phyloP scores from a whole-genome alignment of 2,797 vertebrate species.

The Lagodon rhomboides region DNA sequence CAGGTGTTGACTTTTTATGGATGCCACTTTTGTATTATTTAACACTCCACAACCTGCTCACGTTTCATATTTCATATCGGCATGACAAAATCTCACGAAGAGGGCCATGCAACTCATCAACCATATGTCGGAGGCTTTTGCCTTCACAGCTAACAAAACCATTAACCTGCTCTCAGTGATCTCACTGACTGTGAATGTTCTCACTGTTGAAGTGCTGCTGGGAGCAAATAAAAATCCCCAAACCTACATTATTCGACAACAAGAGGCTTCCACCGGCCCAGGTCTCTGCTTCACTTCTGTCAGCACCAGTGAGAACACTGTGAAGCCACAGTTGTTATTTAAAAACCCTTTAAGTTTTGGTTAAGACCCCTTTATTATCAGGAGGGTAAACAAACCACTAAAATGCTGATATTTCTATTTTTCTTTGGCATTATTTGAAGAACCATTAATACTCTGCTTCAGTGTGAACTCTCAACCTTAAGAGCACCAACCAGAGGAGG shows the following conservation, averaged over 20 bases:
- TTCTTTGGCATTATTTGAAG: not conserved
- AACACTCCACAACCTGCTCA: not conserved
- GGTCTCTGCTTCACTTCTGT: conserved; percentile 38
- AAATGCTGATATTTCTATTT: not conserved
- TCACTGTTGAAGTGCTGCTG: conserved; percentile 39
- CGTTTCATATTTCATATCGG: conserved; percentile 11
- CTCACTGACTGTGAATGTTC: conserved; percentile 75
- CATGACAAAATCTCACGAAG: not conserved
- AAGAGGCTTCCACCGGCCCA: conserved; percentile 14
- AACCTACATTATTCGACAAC: conserved; percentile 49
- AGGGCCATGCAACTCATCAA: not conserved
- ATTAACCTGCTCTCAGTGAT: conserved; percentile 66
- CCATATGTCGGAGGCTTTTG: too few species aligned
- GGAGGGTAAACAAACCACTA: conserved; percentile 19
- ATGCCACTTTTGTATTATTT: conserved; percentile 17
- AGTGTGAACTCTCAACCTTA: not conserved
- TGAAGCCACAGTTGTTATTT: conserved; percentile 16
- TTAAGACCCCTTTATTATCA: conserved; percentile 7
- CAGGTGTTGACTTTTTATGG: conserved; percentile 17
- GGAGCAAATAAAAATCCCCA: conserved; percentile 47
- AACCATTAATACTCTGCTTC: not conserved
- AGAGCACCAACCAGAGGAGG: not conserved
- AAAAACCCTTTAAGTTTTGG: conserved; percentile 4
- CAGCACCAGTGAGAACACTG: conserved; percentile 31
- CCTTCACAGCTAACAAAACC: conserved; percentile 48